Evolutionary conservation across 1,140 invertebrate genomes (phyloP), one percentile per base, ranked within the genome.

Genomic region (Nasonia giraulti): DNA sequence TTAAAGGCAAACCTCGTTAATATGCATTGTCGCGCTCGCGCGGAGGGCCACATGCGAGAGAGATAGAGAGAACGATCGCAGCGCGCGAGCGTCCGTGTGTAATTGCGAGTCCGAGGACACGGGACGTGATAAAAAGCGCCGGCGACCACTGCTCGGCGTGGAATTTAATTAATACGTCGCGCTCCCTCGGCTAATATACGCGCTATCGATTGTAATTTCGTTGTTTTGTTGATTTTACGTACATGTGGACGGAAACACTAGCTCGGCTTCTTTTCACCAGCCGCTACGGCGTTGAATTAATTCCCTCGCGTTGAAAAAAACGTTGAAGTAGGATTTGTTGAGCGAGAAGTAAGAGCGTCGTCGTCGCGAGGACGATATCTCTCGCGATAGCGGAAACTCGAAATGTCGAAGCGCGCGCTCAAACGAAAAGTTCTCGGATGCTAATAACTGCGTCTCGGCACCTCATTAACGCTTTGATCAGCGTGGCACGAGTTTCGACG

Each of bases 391-490:
- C 27, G 8, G 50, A 55, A 55, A 55, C 50, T 55, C 14, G 50
- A 55, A 55, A 14, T 55, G 50, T 17, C 14, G 66, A 69, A 27
- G 66, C 23, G 66, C 66, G 23, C 66, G 23, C 10, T 8, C 31
- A 83, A 83, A 86, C 69, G 83, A 74, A 85, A 86, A 89, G 84
- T 84, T 87, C 55, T 20, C 87, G 71, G 87, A 89, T 85, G 87
- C 86, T 89, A 88, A 89, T 89, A 87, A 89, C 84, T 80, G 77
- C 88, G 55, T 20, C 55, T 88, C 87, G 86, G 89, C 86, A 89
- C 86, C 86, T 89, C 88, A 88, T 89, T 89, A 89, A 87, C 87
- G 88, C 87, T 89, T 89, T 89, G 88, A 89, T 89, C 88, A 89
- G 85, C 78, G 76, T 82, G 83, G 83, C 62, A 62, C 62, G 80